Percentiles rank a stretch among this genome's conserved stretches.
These are phyloP conservation scores for Pangasius sanitwongsei DNA, from an alignment of 2,797 vertebrate species.

Conservation along the genomic window DNA sequence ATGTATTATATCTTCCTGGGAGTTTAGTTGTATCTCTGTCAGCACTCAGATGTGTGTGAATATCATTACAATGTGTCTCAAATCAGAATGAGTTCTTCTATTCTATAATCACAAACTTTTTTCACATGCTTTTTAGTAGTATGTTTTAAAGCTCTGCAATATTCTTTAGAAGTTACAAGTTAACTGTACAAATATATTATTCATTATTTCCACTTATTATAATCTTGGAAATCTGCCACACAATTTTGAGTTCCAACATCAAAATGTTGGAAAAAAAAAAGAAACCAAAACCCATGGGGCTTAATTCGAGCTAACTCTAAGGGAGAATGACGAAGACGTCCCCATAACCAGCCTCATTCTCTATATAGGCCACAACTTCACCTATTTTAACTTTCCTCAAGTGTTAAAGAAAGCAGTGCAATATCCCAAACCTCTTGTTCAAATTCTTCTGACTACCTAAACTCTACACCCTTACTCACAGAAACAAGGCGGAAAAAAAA, in stretches of 20 bases:
- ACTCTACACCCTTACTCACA: background rate
- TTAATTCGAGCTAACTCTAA: constrained; percentile 54
- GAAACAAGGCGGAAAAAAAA: constrained; percentile 15
- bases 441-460: constrained; percentile 54
- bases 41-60: constrained; percentile 39
- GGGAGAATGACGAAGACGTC: constrained; percentile 37
- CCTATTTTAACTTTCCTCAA: constrained; percentile 55
- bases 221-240: constrained; percentile 59
- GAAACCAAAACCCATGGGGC: constrained; percentile 56
- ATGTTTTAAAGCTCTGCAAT: constrained; percentile 52
- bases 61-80: constrained; percentile 43
- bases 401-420: constrained; percentile 51
- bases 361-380: constrained; percentile 61
- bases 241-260: constrained; percentile 53
- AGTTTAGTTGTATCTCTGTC: constrained; percentile 47
- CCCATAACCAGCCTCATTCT: constrained; percentile 27
- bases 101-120: constrained; percentile 38
- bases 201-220: constrained; percentile 60
- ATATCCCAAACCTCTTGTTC: constrained; percentile 53
- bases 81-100: constrained; percentile 43
- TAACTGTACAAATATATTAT: constrained; percentile 55
- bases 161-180: constrained; percentile 67
- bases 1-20: constrained; percentile 59
- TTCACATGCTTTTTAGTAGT: constrained; percentile 27
- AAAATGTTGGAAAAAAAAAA: constrained; percentile 49